phyloP scores from a whole-genome alignment of 2,113 vertebrate genomes.

The Monarcha castaneiventris region DNA sequence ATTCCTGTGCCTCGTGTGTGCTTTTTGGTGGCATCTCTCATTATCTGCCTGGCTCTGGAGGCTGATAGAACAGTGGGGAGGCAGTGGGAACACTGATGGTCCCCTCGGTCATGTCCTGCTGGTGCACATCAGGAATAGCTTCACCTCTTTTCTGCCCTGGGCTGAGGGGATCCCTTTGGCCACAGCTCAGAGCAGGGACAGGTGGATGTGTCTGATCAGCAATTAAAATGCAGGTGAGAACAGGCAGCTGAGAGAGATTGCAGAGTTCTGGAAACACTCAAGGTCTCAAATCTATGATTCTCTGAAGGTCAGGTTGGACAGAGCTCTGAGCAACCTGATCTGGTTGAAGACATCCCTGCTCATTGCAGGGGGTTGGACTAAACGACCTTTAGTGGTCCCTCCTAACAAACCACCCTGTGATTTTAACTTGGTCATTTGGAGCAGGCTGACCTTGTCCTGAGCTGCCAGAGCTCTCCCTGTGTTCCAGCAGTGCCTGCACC shows the following conservation, averaged over 20 bases:
- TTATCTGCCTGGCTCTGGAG: neutral
- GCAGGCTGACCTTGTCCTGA: neutral
- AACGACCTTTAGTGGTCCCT: neutral
- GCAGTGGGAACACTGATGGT: neutral
- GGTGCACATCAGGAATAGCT: neutral
- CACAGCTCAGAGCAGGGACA: neutral
- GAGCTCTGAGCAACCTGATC: neutral
- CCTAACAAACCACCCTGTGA: neutral
- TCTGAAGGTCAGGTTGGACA: neutral
- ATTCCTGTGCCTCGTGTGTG: accelerated
- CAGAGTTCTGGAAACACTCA: neutral
- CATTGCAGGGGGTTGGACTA: neutral
- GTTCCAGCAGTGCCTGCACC: neutral
- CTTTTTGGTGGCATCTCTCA: neutral
- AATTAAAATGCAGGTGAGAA: neutral
- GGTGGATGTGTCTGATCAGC: neutral
- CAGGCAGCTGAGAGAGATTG: neutral
- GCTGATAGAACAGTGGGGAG: too few species aligned
- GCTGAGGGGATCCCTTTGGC: neutral
- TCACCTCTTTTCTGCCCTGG: neutral
- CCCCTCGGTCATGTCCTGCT: neutral
- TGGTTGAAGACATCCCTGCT: neutral
- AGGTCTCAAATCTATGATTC: neutral
- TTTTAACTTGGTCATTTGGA: neutral
- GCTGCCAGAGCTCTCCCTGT: neutral